Base-by-base conservation (phyloP, 2,797 vertebrate species). In the Sebastes steindachneri region DNA sequence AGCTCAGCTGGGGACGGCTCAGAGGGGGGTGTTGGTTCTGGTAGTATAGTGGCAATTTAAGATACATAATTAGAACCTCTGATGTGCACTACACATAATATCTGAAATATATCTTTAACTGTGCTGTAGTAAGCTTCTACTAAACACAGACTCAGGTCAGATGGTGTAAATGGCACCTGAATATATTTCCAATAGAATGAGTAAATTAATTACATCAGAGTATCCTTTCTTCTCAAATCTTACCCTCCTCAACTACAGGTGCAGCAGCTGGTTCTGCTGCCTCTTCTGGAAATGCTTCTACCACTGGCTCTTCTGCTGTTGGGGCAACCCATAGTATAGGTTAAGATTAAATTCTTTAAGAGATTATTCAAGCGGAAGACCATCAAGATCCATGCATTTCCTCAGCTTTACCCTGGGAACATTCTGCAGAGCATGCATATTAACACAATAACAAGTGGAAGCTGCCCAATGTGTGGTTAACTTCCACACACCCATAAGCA, bases 181-280 rank as follows among this genome's bases (percentile, higher is more conserved):
- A 17, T 45, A 9, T 65, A 28, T 45, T 66, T 17, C 23, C 2
- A 54, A 55, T 7, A 26, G 26, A 53, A 31, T 53, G 19, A 68
- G 5, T 51, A 1, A 17, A 54, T 21, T 14, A 7, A 21, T 66
- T 7, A 45, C 0, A 67, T 48, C 4, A 17, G 28, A 37, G 10
- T 28, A 10, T 41, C 31, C 9, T 62, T 45, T 67, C 29, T 19
- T 37, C 15, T 26, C 23, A 62, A 4, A 9, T 79, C 90, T 93
- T 90, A 93, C 88, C 92, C 82, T 90, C 87, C 71, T 85, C 82
- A n/a, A 86, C 82, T 77, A 85, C 66, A 74, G 79, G 58, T 15
- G 51, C 80, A 86, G 84, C 77, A 78, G 79, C 65, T 57, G 68
- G 21, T 59, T 82, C 86, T 84, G 85, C 79, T 82, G 73, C 68